Conservation (phyloP, 2,797 vertebrate species). For the Chaetodon trifasciatus region DNA sequence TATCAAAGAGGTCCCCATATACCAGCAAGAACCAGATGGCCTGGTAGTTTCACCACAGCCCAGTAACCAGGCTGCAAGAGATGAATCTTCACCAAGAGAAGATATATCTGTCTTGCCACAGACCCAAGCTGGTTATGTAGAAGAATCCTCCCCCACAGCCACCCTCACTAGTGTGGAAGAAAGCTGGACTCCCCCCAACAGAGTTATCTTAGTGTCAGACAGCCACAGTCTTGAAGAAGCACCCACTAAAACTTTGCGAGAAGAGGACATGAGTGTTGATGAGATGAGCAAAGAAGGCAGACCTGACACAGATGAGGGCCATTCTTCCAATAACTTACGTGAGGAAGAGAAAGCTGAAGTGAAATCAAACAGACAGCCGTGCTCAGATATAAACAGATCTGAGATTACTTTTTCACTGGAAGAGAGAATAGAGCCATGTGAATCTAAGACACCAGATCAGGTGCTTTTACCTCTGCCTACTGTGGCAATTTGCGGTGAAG, state of each 20-base stretch:
- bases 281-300: constrained; percentile 21
- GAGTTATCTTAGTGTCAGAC: constrained; percentile 48
- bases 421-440: constrained; percentile 51
- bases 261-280: constrained; percentile 30
- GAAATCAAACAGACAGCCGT: constrained; percentile 54
- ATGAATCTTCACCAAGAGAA: constrained; percentile 35
- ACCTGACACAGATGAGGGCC: constrained; percentile 22
- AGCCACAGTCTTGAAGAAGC: constrained; percentile 27
- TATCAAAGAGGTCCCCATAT: constrained; percentile 35
- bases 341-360: constrained; percentile 70
- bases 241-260: constrained; percentile 36
- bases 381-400: constrained; percentile 51
- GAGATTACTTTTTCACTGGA: constrained; percentile 55
- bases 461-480: constrained; percentile 25
- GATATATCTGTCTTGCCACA: constrained; percentile 28
- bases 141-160: constrained; percentile 39
- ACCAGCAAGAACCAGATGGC: constrained; percentile 36
- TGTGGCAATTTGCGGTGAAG: not conserved
- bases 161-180: constrained; percentile 42
- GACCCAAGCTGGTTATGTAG: constrained; percentile 30
- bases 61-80: constrained; percentile 24
- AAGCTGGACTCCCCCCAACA: constrained; percentile 38
- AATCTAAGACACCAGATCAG: constrained; percentile 54
- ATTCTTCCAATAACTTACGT: constrained; percentile 6
- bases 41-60: constrained; percentile 37